phyloP scores from a whole-genome alignment of 2,113 vertebrate genomes.

The Planiliza haematocheilus region DNA sequence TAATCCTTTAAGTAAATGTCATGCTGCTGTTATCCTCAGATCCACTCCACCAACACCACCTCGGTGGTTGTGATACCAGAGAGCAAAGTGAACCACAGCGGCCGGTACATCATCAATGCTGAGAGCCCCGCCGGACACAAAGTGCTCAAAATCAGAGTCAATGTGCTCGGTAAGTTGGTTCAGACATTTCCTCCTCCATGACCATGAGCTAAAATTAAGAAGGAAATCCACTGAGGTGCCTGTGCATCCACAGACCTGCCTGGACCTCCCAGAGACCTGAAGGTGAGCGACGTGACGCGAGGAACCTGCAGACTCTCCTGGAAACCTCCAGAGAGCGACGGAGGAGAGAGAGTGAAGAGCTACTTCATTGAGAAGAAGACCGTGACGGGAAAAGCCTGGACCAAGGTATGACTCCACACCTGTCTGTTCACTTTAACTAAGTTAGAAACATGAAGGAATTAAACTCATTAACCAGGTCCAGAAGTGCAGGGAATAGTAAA shows the following conservation, averaged over 20 bases:
- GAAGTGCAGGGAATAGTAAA: no score
- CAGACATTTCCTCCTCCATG: not conserved
- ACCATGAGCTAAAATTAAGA: no score
- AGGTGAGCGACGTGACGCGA: conserved; percentile 94
- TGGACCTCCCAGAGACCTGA: conserved; percentile 92
- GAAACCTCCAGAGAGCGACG: conserved; percentile 95
- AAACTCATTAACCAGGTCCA: no score
- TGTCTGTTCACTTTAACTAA: no score
- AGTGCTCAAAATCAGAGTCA: conserved; percentile 90
- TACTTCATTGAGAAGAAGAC: conserved; percentile 97
- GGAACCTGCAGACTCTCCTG: conserved; percentile 94
- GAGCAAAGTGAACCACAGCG: conserved; percentile 90
- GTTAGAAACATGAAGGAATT: no score
- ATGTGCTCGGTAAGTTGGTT: conserved; percentile 89
- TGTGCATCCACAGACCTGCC: conserved; percentile 86
- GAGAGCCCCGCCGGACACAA: conserved; percentile 96
- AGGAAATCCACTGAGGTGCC: not conserved
- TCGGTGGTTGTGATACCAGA: conserved; percentile 88
- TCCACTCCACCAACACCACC: conserved; percentile 88
- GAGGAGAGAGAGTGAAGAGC: conserved; percentile 95
- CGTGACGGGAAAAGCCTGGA: conserved; percentile 95
- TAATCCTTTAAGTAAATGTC: no score
- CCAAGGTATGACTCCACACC: conserved; percentile 83
- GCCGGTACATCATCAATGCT: conserved; percentile 93
- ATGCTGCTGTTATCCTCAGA: conserved; percentile 70